These are phyloP conservation scores for Plodia interpunctella DNA, from an alignment of 1,140 invertebrate species.

Conservation along the genomic window DNA sequence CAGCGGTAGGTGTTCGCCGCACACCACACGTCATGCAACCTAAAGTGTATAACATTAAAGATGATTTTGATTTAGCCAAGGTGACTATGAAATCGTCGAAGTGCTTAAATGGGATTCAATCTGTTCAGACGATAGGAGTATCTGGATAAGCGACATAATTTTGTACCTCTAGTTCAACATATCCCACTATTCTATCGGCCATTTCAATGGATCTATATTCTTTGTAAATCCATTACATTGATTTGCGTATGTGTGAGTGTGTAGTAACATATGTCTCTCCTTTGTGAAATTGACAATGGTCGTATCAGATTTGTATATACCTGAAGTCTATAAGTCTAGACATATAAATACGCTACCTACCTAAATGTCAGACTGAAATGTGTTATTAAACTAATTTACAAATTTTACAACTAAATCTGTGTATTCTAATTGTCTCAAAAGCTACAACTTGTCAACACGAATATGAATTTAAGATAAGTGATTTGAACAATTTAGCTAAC, in stretches of 20 bases:
- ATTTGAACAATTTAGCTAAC: too few species aligned
- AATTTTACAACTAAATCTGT: too few species aligned
- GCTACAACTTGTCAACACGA: too few species aligned
- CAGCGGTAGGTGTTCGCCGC: constrained; percentile 28
- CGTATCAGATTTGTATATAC: not conserved
- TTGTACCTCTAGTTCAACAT: constrained; percentile 41
- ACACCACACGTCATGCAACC: constrained; percentile 31
- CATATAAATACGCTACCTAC: too few species aligned
- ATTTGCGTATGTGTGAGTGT: not conserved
- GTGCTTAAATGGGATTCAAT: constrained; percentile 61
- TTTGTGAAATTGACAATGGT: not conserved
- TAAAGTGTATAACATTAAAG: constrained; percentile 45
- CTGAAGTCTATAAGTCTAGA: too few species aligned
- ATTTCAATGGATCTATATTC: constrained; percentile 23
- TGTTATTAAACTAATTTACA: too few species aligned
- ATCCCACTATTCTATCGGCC: constrained; percentile 38
- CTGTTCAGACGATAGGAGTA: constrained; percentile 49
- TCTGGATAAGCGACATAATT: constrained; percentile 44
- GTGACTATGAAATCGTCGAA: constrained; percentile 43
- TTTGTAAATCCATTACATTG: not conserved
- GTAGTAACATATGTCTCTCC: not conserved
- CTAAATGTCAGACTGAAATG: too few species aligned
- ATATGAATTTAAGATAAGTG: too few species aligned
- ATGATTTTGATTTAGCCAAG: constrained; percentile 33
- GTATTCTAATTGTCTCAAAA: too few species aligned